Percentiles rank a stretch among this genome's conserved stretches.
These are phyloP conservation scores for Dromococcyx pavoninus DNA, from an alignment of 2,797 vertebrate genomes.

Conservation along the genomic window DNA sequence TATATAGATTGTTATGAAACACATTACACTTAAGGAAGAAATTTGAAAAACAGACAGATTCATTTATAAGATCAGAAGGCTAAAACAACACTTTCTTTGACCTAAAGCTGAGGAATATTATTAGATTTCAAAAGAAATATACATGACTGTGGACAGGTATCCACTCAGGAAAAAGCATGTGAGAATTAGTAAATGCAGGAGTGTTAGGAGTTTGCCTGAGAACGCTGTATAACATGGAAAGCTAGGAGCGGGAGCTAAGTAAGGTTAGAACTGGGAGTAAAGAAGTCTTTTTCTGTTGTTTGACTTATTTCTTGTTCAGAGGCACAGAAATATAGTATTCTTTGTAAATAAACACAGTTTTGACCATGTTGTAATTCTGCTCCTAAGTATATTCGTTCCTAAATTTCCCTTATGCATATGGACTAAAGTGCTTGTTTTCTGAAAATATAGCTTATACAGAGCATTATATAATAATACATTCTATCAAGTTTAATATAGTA, in stretches of 20 bases:
- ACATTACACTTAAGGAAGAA: neutral
- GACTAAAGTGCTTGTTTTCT: neutral
- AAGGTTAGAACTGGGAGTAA: neutral
- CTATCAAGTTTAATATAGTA: neutral
- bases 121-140: neutral
- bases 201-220: neutral
- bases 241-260: neutral
- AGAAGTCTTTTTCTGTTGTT: neutral
- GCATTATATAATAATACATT: neutral
- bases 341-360: neutral
- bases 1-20: neutral
- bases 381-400: neutral
- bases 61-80: neutral
- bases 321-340: neutral
- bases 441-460: neutral
- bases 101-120: neutral
- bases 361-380: neutral
- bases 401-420: neutral
- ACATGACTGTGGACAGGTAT: neutral
- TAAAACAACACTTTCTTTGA: neutral
- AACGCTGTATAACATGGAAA: neutral
- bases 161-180: neutral
- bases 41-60: neutral
- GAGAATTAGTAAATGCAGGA: neutral
- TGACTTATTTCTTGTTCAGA: neutral